These are phyloP conservation scores for Palaemon carinicauda DNA, from an alignment of 1,140 invertebrate genomes.

Conservation along the genomic window DNA sequence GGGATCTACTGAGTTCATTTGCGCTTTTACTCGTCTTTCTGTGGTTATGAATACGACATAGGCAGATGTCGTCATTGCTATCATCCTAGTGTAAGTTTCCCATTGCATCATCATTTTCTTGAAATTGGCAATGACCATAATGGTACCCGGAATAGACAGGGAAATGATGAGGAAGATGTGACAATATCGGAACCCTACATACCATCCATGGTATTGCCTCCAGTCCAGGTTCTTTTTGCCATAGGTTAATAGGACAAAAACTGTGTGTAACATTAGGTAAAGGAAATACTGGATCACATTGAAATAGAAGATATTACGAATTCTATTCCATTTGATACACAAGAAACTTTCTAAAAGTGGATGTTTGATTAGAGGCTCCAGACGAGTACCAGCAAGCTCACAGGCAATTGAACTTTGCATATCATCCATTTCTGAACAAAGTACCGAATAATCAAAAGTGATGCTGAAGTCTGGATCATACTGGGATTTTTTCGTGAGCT, in stretches of 20 bases:
- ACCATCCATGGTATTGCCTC: not conserved
- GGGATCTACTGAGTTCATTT: not conserved
- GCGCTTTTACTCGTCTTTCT: not conserved
- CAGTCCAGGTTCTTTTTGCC: not conserved
- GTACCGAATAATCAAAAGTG: constrained; percentile 32
- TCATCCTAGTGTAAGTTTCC: constrained; percentile 31
- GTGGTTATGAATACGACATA: not conserved
- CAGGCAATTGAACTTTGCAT: constrained; percentile 21
- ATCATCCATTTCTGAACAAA: not conserved
- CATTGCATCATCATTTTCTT: constrained; percentile 30
- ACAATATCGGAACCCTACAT: not conserved
- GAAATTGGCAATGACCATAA: constrained; percentile 36
- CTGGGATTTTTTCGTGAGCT: not conserved
- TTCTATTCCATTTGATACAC: constrained; percentile 80
- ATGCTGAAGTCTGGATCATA: constrained; percentile 31
- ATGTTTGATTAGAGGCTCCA: constrained; percentile 72
- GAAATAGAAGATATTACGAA: constrained; percentile 75
- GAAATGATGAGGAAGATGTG: not conserved
- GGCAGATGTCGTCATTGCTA: constrained; percentile 23
- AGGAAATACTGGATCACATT: constrained; percentile 77
- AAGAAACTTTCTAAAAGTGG: constrained; percentile 81
- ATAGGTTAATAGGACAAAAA: constrained; percentile 17
- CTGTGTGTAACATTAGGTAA: constrained; percentile 70
- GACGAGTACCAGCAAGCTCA: constrained; percentile 12
- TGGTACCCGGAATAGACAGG: constrained; percentile 1